Evolutionary conservation across 2,797 vertebrate genomes (phyloP), one percentile per base, ranked within the genome.

Genomic region (Bovichtus variegatus): DNA sequence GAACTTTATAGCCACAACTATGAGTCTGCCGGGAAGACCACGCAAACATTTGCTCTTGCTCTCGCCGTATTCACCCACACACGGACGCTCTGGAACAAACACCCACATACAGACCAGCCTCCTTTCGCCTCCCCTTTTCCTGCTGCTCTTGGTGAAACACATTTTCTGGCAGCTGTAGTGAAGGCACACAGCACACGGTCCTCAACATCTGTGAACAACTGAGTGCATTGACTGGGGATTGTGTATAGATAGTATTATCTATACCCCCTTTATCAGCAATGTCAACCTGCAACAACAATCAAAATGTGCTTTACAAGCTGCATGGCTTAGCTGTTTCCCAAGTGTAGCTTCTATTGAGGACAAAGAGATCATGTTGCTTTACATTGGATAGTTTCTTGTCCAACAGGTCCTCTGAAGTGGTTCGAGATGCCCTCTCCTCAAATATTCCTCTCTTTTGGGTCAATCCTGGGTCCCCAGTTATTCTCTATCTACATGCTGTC

Each of bases 21-120:
- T 38, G 70, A 82, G 71, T 80, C 78, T 86, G 64, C 74, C 78
- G 79, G 61, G 77, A 82, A 71, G 64, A 80, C 69, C 71, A 60
- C 69, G 49, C 43, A 82, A 66, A 80, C 40, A 70, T 87, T 80
- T 83, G 65, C 66, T 80, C 57, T 55, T 75, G 50, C 78, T 53
- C 60, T 74, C 4, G 25, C 57, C 82, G 70, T 73, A 43, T 43
- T 75, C 80, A 69, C 76, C 78, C 76, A 80, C 84, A 67, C 78
- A 70, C 25, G 59, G 15, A 71, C 23, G 34, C 38, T 70, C 18
- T 34, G 21, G 59, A 64, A 55, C 54, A 60, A 61, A 74, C 61
- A 49, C 53, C 38, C 36, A 73, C 58, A 66, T 11, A 55, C 29
- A 74, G 47, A 62, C 65, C 43, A 65, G 36, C 55, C 38, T 71